Conservation (phyloP, 2,113 vertebrate species). For the Ciconia maguari region DNA sequence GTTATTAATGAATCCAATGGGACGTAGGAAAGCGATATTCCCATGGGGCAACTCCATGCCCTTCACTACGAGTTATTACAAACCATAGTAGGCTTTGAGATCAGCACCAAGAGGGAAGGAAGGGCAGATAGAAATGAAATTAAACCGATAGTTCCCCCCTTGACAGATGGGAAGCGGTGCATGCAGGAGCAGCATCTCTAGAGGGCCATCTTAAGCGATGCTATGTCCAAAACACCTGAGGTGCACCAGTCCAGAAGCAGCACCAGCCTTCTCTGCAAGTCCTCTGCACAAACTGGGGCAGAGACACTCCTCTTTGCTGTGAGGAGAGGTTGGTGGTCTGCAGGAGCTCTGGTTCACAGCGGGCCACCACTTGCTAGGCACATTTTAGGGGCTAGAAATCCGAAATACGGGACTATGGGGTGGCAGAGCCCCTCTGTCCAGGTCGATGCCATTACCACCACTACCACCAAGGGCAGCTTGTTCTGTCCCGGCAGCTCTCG, state of each 20-base stretch:
- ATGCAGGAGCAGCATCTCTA: background rate
- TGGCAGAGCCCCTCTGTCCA: background rate
- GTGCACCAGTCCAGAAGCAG: background rate
- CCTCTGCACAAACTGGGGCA: background rate
- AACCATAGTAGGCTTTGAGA: background rate
- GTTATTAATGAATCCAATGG: constrained; percentile 68
- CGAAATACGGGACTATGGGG: accelerated
- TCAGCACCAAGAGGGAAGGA: background rate
- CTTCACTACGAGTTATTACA: background rate
- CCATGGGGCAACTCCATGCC: background rate
- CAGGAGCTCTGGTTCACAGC: background rate
- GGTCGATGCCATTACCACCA: background rate
- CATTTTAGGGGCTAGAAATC: accelerated
- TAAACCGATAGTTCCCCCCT: background rate
- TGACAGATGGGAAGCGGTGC: background rate
- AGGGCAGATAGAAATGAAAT: background rate
- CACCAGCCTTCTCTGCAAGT: background rate
- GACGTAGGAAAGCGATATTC: background rate
- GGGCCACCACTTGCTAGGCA: accelerated
- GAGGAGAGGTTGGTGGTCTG: background rate
- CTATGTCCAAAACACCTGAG: accelerated
- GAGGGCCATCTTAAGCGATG: background rate
- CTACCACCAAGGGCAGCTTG: background rate
- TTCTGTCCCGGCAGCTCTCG: accelerated
- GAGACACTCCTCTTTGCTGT: accelerated